A percentile compares a stretch with the other conserved stretches of the same genome.
These are phyloP conservation scores for Murina feae DNA, from an alignment of 2,113 vertebrate species.

Conservation along the genomic window DNA sequence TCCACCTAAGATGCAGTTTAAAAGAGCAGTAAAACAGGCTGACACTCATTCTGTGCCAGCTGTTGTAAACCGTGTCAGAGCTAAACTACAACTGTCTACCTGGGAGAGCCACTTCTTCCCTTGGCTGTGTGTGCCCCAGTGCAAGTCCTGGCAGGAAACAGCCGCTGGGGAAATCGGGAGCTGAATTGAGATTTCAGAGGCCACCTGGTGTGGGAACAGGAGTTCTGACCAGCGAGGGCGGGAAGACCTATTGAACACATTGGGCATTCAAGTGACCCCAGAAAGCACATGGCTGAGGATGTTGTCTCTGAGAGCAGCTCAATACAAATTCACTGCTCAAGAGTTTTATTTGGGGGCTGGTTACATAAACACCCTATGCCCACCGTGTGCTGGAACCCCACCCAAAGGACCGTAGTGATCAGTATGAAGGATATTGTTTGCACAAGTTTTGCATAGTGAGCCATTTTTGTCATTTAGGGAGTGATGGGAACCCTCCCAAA, in stretches of 20 bases:
- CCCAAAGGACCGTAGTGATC: background rate
- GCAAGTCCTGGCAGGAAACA: background rate
- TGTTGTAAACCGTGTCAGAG: background rate
- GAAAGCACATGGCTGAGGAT: background rate
- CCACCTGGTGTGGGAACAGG: background rate
- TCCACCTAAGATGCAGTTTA: background rate
- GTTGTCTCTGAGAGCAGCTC: background rate
- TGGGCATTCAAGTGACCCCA: background rate
- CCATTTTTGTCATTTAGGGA: background rate
- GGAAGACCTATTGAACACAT: background rate
- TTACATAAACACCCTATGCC: background rate
- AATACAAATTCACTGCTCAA: background rate
- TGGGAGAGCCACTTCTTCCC: too few species aligned
- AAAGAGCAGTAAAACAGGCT: background rate
- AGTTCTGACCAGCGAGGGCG: background rate
- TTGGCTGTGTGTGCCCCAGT: background rate
- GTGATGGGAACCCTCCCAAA: background rate
- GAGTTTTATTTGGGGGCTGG: background rate
- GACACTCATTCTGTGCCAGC: background rate
- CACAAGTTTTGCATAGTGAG: background rate
- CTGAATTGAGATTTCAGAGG: background rate
- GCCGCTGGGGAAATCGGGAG: background rate
- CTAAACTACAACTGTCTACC: background rate
- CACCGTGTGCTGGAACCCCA: background rate
- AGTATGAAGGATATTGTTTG: background rate